Base-by-base conservation (phyloP, 2,888 invertebrate species). In the Lycocerus yunnanus region DNA sequence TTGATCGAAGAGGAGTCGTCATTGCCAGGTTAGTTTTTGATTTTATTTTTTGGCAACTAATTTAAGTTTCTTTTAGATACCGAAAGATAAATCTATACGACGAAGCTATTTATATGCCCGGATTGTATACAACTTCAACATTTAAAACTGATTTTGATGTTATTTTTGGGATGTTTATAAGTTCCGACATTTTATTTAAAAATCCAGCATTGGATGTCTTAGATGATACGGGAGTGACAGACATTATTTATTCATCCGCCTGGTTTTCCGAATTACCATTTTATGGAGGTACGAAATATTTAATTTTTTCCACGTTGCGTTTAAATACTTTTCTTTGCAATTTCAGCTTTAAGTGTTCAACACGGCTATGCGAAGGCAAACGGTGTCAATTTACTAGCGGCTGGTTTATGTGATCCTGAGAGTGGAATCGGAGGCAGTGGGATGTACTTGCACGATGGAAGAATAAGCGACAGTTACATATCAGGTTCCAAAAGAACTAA, bases 241-340 rank as follows among this genome's bases (percentile, higher is more conserved):
- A 94, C 81, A 85, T 95, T 10, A 86, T 93, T 0, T 93, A 91
- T 79, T 89, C 94, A 0, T 91, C 93, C 0, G 92, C 93, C 86
- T 97, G 96, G 96, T 93, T 93, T 81, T 93, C 95, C 0, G 93
- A 95, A 82, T 84, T 95, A 73, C 97, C 97, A 0, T 95, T 92
- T 83, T 86, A 93, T 66, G 92, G 93, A 80, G 92, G 92, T 91
- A 80, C 84, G 74, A 13, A 13, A 13, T 27, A 13, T 27, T 27
- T 1, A 1, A 27, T 3, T 27, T 11, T 2, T 24, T 10, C 11
- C 4, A 0, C 27, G 11, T 13, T 61, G 3, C 9, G 14, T 58
- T 18, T 6, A 4, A 6, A 58, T 14, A 58, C 11, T 59, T 1
- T 60, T 24, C 5, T 4, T 27, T 27, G 11, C 11, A 24, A 27